Conservation (phyloP, 1,140 invertebrate species). For the Ceratina calcarata region DNA sequence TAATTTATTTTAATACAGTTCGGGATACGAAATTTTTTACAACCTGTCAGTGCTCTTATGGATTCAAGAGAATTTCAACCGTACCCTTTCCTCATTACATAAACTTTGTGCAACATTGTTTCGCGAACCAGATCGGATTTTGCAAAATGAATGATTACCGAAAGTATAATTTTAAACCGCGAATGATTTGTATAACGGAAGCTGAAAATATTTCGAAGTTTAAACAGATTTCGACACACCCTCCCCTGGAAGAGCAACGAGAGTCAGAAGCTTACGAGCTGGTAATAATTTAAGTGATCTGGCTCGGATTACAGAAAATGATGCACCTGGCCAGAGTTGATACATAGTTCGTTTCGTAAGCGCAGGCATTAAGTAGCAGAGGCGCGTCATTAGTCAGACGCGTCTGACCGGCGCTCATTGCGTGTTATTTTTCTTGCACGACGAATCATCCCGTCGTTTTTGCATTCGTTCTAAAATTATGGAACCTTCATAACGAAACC, state of each 20-base stretch:
- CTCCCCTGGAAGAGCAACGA: neutral
- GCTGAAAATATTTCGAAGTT: neutral
- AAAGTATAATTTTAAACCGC: neutral
- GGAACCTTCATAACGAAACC: neutral
- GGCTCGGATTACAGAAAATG: slow-evolving; percentile 55
- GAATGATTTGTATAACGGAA: neutral
- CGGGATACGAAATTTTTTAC: neutral
- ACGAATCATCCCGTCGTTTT: slow-evolving; percentile 57
- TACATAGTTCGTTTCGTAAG: slow-evolving; percentile 44
- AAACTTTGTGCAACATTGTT: no score
- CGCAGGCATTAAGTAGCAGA: slow-evolving; percentile 50
- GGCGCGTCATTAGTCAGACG: slow-evolving; percentile 62
- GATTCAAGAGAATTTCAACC: neutral
- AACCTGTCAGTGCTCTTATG: no score
- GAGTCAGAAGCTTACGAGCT: slow-evolving; percentile 1
- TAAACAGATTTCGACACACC: slow-evolving; percentile 4
- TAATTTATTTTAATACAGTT: no score
- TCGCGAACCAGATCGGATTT: neutral
- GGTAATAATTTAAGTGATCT: slow-evolving; percentile 52
- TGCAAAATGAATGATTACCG: neutral
- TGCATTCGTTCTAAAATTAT: slow-evolving; percentile 57
- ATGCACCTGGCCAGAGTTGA: slow-evolving; percentile 34
- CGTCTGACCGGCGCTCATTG: slow-evolving; percentile 1
- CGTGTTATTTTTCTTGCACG: slow-evolving; percentile 57
- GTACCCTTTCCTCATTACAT: no score